Evolutionary conservation across 2,888 invertebrate genomes (phyloP).

Genomic region (Cerastis leucographa): DNA sequence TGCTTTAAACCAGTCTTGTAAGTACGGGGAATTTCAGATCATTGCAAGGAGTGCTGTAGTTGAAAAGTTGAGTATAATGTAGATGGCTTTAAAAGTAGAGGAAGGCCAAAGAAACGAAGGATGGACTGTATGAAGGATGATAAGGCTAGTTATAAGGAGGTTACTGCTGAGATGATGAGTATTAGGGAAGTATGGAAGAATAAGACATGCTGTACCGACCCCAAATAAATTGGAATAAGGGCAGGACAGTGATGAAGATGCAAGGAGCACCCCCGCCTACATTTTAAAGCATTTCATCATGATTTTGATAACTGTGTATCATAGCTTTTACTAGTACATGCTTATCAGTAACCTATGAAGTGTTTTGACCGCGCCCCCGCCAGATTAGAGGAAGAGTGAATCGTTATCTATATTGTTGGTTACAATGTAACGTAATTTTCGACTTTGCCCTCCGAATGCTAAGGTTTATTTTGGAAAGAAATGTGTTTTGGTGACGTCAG

Average conservation of each 20-base stretch:
- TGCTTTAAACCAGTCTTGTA: neutral
- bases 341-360: conserved; percentile 57
- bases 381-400: conserved; percentile 43
- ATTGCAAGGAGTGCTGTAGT: conserved; percentile 18
- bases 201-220: no score
- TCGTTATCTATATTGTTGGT: conserved; percentile 37
- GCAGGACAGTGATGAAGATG: no score
- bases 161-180: no score
- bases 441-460: conserved; percentile 12
- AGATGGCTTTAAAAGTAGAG: no score
- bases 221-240: no score
- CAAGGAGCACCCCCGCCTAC: neutral
- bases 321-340: conserved; percentile 20
- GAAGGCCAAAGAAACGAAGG: no score
- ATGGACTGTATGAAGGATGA: no score
- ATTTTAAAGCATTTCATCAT: conserved; percentile 21
- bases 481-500: conserved; percentile 41
- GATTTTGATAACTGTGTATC: conserved; percentile 4
- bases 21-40: conserved; percentile 33
- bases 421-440: conserved; percentile 21
- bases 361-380: conserved; percentile 66
- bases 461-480: conserved; percentile 41
- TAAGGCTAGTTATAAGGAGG: no score
- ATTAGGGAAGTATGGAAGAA: no score
- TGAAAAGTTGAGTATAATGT: no score